phyloP scores from a whole-genome alignment of 2,797 vertebrate species.

The Helostoma temminkii region DNA sequence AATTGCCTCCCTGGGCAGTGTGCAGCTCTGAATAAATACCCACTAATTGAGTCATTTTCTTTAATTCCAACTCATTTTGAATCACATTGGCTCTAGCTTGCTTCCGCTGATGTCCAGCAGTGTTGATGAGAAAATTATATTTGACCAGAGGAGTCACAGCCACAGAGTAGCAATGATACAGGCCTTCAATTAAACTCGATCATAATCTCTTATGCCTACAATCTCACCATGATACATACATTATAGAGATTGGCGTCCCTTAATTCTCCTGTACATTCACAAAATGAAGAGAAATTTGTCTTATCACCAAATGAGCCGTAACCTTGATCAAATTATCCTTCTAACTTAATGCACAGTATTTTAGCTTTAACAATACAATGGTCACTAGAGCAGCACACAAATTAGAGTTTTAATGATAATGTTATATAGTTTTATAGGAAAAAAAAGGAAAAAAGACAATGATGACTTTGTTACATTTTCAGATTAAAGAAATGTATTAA shows the following conservation, averaged over 20 bases:
- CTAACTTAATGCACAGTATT: slow-evolving; percentile 24
- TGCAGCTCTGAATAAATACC: slow-evolving; percentile 74
- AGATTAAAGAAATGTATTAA: slow-evolving; percentile 38
- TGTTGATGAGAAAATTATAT: slow-evolving; percentile 71
- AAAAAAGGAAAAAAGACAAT: slow-evolving; percentile 10
- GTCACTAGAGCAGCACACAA: slow-evolving; percentile 17
- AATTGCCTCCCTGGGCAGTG: slow-evolving; percentile 61
- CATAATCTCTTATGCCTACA: slow-evolving; percentile 62
- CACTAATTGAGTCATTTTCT: slow-evolving; percentile 73
- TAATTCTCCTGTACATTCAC: slow-evolving; percentile 49
- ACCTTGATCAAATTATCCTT: slow-evolving; percentile 61
- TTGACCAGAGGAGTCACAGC: slow-evolving; percentile 68
- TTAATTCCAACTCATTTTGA: slow-evolving; percentile 66
- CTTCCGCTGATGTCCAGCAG: slow-evolving; percentile 56
- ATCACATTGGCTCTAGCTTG: slow-evolving; percentile 46
- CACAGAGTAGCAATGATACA: slow-evolving; percentile 54
- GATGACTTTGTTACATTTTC: slow-evolving; percentile 9
- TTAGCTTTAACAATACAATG: slow-evolving; percentile 36
- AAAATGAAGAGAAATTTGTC: slow-evolving; percentile 47
- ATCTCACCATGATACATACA: slow-evolving; percentile 67
- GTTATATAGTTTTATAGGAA: too few species aligned
- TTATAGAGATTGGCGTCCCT: slow-evolving; percentile 65
- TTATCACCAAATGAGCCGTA: slow-evolving; percentile 56
- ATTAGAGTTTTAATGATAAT: slow-evolving; percentile 16
- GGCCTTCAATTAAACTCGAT: slow-evolving; percentile 73